These are phyloP conservation scores for Caranx ignobilis DNA, from an alignment of 2,113 vertebrate species.

Conservation along the genomic window DNA sequence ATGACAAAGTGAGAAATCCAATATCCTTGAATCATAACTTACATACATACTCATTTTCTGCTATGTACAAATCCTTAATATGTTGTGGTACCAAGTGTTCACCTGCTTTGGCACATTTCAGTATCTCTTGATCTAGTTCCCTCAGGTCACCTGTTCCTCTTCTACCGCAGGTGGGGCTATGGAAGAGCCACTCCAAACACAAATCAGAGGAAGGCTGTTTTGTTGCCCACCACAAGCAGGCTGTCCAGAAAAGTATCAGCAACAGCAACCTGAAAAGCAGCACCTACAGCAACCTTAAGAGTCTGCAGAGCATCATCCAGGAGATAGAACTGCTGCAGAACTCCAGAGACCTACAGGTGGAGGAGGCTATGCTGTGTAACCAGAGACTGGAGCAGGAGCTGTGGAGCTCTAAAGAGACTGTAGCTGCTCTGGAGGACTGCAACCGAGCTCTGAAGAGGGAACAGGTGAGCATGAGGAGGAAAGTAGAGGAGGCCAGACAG, in stretches of 20 bases:
- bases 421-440: conserved; percentile 85
- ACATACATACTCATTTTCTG: neutral
- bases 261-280: conserved; percentile 45
- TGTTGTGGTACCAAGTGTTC: neutral
- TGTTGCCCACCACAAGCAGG: conserved; percentile 73
- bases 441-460: conserved; percentile 87
- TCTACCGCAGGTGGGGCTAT: conserved; percentile 88
- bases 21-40: neutral
- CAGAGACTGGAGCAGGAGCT: conserved; percentile 89
- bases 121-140: neutral
- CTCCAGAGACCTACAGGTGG: conserved; percentile 85
- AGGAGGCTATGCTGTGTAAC: conserved; percentile 85
- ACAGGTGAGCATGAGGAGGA: conserved; percentile 89
- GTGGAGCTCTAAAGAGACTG: conserved; percentile 83
- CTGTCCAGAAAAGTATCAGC: conserved; percentile 52
- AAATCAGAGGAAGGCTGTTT: conserved; percentile 83
- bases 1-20: neutral
- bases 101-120: neutral
- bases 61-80: neutral
- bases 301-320: conserved; percentile 84
- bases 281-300: conserved; percentile 61
- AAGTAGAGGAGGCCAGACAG: conserved; percentile 90
- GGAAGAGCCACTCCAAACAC: conserved; percentile 89
- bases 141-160: neutral
- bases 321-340: conserved; percentile 86